These are phyloP conservation scores for Torymus aiolomorphi DNA, from an alignment of 2,888 invertebrate species.

Conservation along the genomic window DNA sequence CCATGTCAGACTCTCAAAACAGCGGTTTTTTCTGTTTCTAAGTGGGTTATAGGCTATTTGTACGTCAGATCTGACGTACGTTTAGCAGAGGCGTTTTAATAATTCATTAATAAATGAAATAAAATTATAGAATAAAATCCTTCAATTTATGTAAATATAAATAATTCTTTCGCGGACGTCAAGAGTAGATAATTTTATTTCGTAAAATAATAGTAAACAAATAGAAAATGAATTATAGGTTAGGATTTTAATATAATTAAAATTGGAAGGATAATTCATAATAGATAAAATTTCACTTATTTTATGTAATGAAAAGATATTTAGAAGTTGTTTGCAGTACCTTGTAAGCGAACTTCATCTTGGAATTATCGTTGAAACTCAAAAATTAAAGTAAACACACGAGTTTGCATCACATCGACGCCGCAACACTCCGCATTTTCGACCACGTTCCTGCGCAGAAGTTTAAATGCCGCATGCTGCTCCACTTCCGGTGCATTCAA, in stretches of 20 bases:
- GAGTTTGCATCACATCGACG: slow-evolving; percentile 38
- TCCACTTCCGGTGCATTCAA: slow-evolving; percentile 60
- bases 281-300: not conserved
- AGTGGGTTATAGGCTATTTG: too few relatives aligned
- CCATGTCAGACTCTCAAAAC: too few relatives aligned
- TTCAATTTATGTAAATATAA: too few relatives aligned
- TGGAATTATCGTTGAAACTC: slow-evolving; percentile 55
- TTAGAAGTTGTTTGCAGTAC: slow-evolving; percentile 67
- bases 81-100: too few relatives aligned
- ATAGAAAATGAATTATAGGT: slow-evolving; percentile 31
- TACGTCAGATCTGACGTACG: too few relatives aligned
- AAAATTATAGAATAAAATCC: too few relatives aligned
- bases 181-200: too few relatives aligned
- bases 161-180: too few relatives aligned
- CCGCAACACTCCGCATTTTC: not conserved
- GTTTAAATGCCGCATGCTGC: slow-evolving; percentile 57
- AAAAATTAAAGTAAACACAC: slow-evolving; percentile 51
- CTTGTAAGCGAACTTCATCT: slow-evolving; percentile 79
- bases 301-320: slow-evolving; percentile 3
- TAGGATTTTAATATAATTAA: slow-evolving; percentile 10
- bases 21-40: too few relatives aligned
- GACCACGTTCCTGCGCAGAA: slow-evolving; percentile 60
- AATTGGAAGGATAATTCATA: slow-evolving; percentile 6
- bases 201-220: too few relatives aligned
- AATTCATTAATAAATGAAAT: too few relatives aligned